Evolutionary conservation across 2,888 invertebrate genomes (phyloP).

Genomic region (Congeria kusceri): DNA sequence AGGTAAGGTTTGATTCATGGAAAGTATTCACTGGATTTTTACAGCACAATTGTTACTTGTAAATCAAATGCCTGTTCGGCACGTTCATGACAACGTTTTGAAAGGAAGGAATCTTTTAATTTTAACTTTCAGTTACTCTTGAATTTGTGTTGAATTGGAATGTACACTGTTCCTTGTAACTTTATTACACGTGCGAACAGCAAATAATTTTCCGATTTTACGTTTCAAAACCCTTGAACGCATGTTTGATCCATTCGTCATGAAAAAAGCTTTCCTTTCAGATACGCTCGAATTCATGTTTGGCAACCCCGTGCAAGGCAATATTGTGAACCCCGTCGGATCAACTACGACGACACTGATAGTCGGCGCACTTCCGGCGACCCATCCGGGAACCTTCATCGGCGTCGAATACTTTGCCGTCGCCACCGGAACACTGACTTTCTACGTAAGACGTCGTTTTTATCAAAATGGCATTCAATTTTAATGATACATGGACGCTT

Average conservation of each 20-base stretch:
- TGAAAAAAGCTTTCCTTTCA: slow-evolving; percentile 11
- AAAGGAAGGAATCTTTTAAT: too few species aligned
- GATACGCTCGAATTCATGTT: slow-evolving; percentile 41
- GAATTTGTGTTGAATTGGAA: too few species aligned
- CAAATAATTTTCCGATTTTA: too few species aligned
- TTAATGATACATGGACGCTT: not conserved
- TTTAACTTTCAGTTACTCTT: too few species aligned
- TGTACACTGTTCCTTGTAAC: too few species aligned
- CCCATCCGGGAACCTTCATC: slow-evolving; percentile 42
- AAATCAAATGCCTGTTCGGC: too few species aligned
- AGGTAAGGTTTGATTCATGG: slow-evolving; percentile 61
- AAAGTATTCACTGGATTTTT: not conserved
- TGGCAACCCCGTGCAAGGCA: slow-evolving; percentile 45
- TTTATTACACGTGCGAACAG: too few species aligned
- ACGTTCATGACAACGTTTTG: too few species aligned
- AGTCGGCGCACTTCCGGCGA: slow-evolving; percentile 17
- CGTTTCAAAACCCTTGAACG: not conserved
- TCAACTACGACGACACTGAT: not conserved
- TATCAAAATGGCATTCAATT: too few species aligned
- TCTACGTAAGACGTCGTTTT: slow-evolving; percentile 63
- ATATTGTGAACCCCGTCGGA: slow-evolving; percentile 5
- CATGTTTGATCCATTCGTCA: not conserved
- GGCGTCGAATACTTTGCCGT: slow-evolving; percentile 72
- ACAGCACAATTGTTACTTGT: not conserved
- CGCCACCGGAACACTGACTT: slow-evolving; percentile 49